Evolutionary conservation across 1,140 invertebrate genomes (phyloP).

Genomic region (Drosophila cardini): DNA sequence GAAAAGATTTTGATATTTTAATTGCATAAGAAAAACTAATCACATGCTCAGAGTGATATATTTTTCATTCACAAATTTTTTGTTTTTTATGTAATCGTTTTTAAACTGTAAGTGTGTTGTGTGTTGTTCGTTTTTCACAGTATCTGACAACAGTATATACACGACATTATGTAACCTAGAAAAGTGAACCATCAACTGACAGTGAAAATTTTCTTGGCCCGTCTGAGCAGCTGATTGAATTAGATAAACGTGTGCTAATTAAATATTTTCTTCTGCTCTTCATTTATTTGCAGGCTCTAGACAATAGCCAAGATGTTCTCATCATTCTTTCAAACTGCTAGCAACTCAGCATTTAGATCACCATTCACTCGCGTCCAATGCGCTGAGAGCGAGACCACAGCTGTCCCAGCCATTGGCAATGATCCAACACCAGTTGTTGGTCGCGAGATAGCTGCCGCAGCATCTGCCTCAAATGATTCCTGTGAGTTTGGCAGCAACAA

Average conservation of each 20-base stretch:
- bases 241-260: constrained; percentile 59
- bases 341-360: constrained; percentile 90
- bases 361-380: constrained; percentile 88
- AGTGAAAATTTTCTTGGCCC: constrained; percentile 28
- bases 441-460: constrained; percentile 87
- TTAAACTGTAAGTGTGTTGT: constrained; percentile 1
- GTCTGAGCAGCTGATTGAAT: constrained; percentile 66
- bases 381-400: constrained; percentile 84
- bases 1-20: constrained; percentile 23
- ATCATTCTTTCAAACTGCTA: constrained; percentile 89
- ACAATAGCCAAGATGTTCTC: constrained; percentile 87
- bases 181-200: constrained; percentile 27
- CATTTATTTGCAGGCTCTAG: constrained; percentile 36
- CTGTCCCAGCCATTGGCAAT: constrained; percentile 33
- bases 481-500: constrained; percentile 97
- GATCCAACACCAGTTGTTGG: constrained; percentile 85
- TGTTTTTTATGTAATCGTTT: not conserved
- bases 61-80: not conserved
- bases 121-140: not conserved
- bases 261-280: constrained; percentile 13
- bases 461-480: constrained; percentile 87
- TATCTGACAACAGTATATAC: constrained; percentile 11
- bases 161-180: constrained; percentile 76
- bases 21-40: constrained; percentile 54
- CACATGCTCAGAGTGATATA: constrained; percentile 32